Evolutionary conservation across 2,797 vertebrate genomes (phyloP).

Genomic region (Lagodon rhomboides): DNA sequence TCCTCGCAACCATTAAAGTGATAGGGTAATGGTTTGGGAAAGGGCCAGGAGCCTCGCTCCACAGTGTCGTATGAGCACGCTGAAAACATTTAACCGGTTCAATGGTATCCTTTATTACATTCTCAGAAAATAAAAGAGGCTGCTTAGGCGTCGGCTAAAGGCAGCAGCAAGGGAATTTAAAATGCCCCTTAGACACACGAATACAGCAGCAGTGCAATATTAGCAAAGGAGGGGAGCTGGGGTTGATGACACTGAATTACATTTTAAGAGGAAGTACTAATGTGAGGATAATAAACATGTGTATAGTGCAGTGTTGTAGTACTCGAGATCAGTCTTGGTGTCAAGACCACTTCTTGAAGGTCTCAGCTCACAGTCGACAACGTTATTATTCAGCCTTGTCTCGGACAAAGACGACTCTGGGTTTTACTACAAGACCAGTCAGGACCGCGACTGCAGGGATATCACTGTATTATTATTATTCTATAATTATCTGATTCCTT

Average conservation of each 20-base stretch:
- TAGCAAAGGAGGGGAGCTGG: conserved; percentile 20
- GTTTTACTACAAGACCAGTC: too few species aligned
- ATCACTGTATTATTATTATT: too few species aligned
- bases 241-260: conserved; percentile 45
- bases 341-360: too few species aligned
- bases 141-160: conserved; percentile 41
- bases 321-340: too few species aligned
- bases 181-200: conserved; percentile 34
- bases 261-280: conserved; percentile 34
- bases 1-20: conserved; percentile 56
- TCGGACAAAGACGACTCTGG: too few species aligned
- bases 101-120: conserved; percentile 64
- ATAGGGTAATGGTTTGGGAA: conserved; percentile 62
- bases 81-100: conserved; percentile 64
- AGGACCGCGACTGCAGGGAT: too few species aligned
- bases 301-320: too few species aligned
- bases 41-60: conserved; percentile 60
- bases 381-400: too few species aligned
- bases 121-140: conserved; percentile 51
- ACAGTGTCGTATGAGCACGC: conserved; percentile 35
- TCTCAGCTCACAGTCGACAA: too few species aligned
- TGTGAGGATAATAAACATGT: conserved; percentile 44
- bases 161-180: conserved; percentile 27
- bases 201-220: conserved; percentile 25
- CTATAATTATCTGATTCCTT: too few species aligned